These are phyloP conservation scores for Actenoides hombroni DNA, from an alignment of 2,113 vertebrate genomes.

Conservation along the genomic window DNA sequence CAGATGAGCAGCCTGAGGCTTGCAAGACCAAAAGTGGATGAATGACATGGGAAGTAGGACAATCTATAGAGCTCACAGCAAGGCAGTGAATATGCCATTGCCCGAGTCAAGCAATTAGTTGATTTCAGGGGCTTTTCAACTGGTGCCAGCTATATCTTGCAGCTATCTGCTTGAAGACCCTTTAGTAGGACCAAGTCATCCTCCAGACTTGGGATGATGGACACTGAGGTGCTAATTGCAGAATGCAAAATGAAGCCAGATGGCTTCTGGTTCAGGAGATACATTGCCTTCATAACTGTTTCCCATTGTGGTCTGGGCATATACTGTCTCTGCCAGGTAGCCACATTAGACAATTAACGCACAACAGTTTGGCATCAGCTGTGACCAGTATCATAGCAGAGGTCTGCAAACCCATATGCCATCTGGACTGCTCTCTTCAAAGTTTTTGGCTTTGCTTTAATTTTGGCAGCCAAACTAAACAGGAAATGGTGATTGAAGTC, in stretches of 20 bases:
- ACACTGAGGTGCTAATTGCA: not conserved
- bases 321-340: not conserved
- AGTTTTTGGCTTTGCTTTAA: conserved; percentile 7
- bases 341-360: not conserved
- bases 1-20: not conserved
- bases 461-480: not conserved
- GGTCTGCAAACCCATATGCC: not conserved
- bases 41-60: not conserved
- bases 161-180: not conserved
- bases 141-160: not conserved
- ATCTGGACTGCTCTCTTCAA: not conserved
- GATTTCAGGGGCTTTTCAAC: not conserved
- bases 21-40: not conserved
- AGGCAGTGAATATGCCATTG: not conserved
- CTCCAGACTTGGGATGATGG: not conserved
- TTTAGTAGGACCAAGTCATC: not conserved
- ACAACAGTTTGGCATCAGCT: not conserved
- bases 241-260: not conserved
- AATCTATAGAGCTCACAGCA: not conserved
- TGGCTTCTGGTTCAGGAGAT: conserved; percentile 1
- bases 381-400: not conserved
- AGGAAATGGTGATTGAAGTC: not conserved
- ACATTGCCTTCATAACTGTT: not conserved
- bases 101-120: not conserved
- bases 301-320: not conserved